These are phyloP conservation scores for Tetrao urogallus DNA, from an alignment of 2,113 vertebrate species.

Conservation along the genomic window DNA sequence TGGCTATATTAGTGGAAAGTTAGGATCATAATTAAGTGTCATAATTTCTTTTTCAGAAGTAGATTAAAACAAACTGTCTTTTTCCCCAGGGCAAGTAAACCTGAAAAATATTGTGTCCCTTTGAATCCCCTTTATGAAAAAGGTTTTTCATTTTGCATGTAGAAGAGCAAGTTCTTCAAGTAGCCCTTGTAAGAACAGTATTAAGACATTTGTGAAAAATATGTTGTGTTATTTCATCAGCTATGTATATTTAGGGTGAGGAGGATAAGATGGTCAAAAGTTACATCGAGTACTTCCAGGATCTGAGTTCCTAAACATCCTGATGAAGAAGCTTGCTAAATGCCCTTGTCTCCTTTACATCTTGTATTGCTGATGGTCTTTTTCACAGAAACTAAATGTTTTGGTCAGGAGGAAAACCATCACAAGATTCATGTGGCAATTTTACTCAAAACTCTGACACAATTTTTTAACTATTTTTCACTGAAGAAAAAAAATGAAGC, in stretches of 20 bases:
- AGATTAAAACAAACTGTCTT: neutral
- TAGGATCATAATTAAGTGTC: neutral
- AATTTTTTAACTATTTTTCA: neutral
- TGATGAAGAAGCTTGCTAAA: neutral
- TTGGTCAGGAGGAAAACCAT: neutral
- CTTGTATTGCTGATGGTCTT: neutral
- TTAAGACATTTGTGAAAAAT: neutral
- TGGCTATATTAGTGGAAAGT: neutral
- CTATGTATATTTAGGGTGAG: no score
- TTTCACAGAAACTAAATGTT: neutral
- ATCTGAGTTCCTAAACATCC: neutral
- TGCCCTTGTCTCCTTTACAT: neutral
- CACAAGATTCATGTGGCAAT: neutral
- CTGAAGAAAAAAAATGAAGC: neutral
- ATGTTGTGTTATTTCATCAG: neutral
- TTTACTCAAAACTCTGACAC: neutral
- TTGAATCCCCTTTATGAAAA: neutral
- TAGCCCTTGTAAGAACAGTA: neutral
- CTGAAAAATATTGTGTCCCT: neutral
- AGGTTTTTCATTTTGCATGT: neutral
- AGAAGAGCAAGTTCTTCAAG: neutral
- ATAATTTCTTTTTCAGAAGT: neutral
- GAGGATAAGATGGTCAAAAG: neutral
- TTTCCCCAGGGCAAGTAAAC: neutral
- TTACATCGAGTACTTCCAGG: fast-evolving